Base-by-base conservation (phyloP, 2,888 invertebrate genomes). In the Lymantria monacha region DNA sequence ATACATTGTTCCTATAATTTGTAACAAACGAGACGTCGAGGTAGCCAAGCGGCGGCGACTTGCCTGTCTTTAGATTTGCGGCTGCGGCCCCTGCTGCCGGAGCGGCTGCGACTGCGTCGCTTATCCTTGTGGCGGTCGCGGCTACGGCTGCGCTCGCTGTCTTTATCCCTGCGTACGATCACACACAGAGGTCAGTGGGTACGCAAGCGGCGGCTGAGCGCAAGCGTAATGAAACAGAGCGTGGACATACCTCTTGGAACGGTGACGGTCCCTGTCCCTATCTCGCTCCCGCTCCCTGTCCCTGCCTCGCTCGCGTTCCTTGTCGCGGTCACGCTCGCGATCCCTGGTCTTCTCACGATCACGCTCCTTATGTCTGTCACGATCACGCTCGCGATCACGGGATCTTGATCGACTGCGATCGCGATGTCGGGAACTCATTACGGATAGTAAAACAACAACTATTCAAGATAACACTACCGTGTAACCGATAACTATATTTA, bases 391-490 rank as follows among this genome's bases (percentile, higher is more conserved):
- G 2, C 79, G 73, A 40, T 77, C 81, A 3, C 79, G 73, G 37
- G 89, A 88, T 51, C 91, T 79, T 14, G 91, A 91, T 30, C 92
- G 82, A 69, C 92, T 91, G 55, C 91, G 81, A 55, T 92, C 92
- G 15, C 92, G 87, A 65, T 92, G 92, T 49, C 92, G 82, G 12
- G 93, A 92, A 67, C 93, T 92, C 93, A 93, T 93, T 41, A 2
- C 12, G 15, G 7, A 38, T n/a, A 38, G 22, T 22, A 22, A 22
- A 22, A 5, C 22, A 22, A 2, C 22, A 9, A 38, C n/a, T 9
- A 12, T 38, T 38, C n/a, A 11, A 36, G 36, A 36, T n/a, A 11
- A 36, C 36, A 22, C 5, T 22, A 22, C 22, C 22, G 22, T 22
- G 22, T 22, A 22, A 22, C 22, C 22, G 22, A 22, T 22, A 22